Base-by-base conservation (phyloP, 2,888 invertebrate species). In the Eupithecia dodoneata region DNA sequence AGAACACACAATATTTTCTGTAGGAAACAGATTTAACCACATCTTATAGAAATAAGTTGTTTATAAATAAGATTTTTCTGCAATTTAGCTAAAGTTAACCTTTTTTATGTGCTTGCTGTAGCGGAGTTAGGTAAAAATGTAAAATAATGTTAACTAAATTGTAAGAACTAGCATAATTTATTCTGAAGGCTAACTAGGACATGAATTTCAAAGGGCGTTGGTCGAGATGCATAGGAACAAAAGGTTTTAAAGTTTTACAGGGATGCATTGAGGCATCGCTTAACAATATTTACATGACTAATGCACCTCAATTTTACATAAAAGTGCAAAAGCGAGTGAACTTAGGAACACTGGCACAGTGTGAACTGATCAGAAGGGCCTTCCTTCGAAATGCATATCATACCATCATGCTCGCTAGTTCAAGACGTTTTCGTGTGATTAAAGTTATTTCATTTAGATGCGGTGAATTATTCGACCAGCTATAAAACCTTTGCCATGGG, bases 241-340 rank as follows among this genome's bases (percentile, higher is more conserved):
- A 85, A 84, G 83, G 83, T 81, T 85, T 69, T 15, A 66, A 70
- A 70, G 45, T 47, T 83, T 85, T 83, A 84, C 81, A 80, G 83
- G 83, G 84, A 83, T 87, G 87, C 84, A 85, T 87, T 85, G 82
- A 86, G 87, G 88, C 86, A 86, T 85, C 89, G 88, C 90, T 92
- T 93, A 93, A 93, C 90, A 89, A 91, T 94, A 94, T 94, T 93
- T 93, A 92, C 94, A 94, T 93, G 92, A 90, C 89, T 93, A 93
- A 93, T 93, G 88, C 91, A 85, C 86, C 85, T 88, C 91, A 89
- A 90, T 93, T 94, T 93, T 91, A 92, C 90, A 93, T 92, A 93
- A 93, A 94, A 94, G 91, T 93, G 91, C 90, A 93, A 93, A 92
- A 93, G 92, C 92, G 91, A 92, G 90, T 90, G 91, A 92, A 91